A percentile compares a stretch with the other conserved stretches of the same genome.
Evolutionary conservation across 30 jellyfish, hydroid and myxozoan genomes (phyloP).

Genomic region (Hydractinia symbiolongicarpus): DNA sequence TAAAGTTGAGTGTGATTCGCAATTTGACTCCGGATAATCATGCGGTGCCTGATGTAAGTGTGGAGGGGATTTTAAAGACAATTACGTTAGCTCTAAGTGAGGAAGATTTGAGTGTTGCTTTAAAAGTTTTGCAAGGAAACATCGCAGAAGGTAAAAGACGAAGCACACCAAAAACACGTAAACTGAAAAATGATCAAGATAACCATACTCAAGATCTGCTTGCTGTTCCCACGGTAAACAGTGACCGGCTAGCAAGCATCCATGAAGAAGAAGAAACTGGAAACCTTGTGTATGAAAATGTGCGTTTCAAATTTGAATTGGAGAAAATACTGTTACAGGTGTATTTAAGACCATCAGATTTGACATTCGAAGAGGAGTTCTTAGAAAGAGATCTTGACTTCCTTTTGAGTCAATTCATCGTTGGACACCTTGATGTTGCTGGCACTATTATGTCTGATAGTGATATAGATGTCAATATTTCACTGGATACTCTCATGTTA

Average conservation of each 20-base stretch:
- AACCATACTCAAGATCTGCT: background rate
- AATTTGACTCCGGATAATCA: constrained; percentile 70
- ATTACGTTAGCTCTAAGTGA: constrained; percentile 70
- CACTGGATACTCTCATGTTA: constrained; percentile 52
- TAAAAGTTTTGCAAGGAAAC: constrained; percentile 71
- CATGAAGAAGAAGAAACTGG: constrained; percentile 32
- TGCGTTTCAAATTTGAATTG: constrained; percentile 53
- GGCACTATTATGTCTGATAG: constrained; percentile 69
- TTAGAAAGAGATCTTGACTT: constrained; percentile 54
- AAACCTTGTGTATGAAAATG: constrained; percentile 27
- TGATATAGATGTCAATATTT: constrained; percentile 36
- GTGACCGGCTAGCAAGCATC: constrained; percentile 37
- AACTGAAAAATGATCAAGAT: constrained; percentile 3
- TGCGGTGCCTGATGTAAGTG: constrained; percentile 68
- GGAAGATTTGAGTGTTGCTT: constrained; percentile 73
- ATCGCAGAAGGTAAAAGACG: constrained; percentile 55
- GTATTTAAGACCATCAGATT: constrained; percentile 60
- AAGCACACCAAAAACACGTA: background rate
- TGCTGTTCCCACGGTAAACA: background rate
- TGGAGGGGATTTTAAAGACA: constrained; percentile 43
- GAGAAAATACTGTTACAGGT: constrained; percentile 54
- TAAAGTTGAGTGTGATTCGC: constrained; percentile 58
- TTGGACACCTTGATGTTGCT: constrained; percentile 65
- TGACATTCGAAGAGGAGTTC: constrained; percentile 84
- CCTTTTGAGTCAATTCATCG: constrained; percentile 48